phyloP scores from a whole-genome alignment of 1,140 invertebrate species.

The Matsumurasca onukii region DNA sequence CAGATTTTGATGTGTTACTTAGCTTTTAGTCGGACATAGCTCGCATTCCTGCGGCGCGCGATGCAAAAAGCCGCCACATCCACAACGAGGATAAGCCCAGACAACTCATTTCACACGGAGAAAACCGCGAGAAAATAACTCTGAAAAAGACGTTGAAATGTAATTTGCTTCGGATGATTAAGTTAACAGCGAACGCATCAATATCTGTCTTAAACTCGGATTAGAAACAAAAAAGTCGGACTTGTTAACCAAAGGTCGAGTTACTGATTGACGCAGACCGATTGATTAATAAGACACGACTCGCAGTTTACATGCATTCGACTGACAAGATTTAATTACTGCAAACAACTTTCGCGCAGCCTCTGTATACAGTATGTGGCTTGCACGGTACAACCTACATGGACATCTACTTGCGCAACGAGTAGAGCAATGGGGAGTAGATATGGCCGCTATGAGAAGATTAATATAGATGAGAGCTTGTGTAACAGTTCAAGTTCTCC shows the following conservation, averaged over 20 bases:
- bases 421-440: neutral
- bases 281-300: slow-evolving; percentile 20
- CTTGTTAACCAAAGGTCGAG: slow-evolving; percentile 1
- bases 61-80: slow-evolving; percentile 22
- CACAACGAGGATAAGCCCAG: neutral
- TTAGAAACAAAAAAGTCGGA: neutral
- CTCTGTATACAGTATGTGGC: neutral
- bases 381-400: too few species aligned
- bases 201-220: slow-evolving; percentile 3
- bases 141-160: slow-evolving; percentile 6
- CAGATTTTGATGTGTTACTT: too few species aligned
- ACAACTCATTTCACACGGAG: slow-evolving; percentile 13
- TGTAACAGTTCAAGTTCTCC: too few species aligned
- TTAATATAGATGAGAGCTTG: too few species aligned
- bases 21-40: too few species aligned
- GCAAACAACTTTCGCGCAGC: slow-evolving; percentile 18
- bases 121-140: neutral
- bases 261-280: neutral
- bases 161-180: slow-evolving; percentile 17
- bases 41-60: slow-evolving; percentile 11
- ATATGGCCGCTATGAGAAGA: too few species aligned
- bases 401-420: slow-evolving; percentile 10
- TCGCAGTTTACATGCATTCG: slow-evolving; percentile 9
- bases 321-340: slow-evolving; percentile 21
- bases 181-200: slow-evolving; percentile 20